Base-by-base conservation (phyloP, 2,113 vertebrate species). In the Dipodomys stephensi region DNA sequence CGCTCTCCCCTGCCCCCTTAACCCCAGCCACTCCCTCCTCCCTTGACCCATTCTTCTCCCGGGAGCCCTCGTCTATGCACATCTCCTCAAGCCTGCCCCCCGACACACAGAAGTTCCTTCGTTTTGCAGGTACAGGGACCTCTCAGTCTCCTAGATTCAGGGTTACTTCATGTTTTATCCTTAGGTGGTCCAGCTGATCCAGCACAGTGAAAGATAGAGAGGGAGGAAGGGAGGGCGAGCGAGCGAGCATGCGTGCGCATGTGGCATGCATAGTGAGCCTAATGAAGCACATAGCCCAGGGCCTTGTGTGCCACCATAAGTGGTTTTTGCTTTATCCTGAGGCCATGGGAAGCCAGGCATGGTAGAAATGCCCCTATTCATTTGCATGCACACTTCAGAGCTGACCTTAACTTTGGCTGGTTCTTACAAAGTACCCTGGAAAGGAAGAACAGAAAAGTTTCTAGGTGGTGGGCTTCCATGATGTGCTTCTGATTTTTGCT, bases 41-140 rank as follows among this genome's bases (percentile, higher is more conserved):
- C 89, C 98, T 99, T 62, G 99, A 99, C 96, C 99, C 99, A 1
- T 99, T 99, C 97, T 99, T 99, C 93, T 99, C 99, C 96, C 97
- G 99, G 85, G 99, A 99, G 76, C 99, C 99, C 20, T 99, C 99
- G 3, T 99, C 99, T 95, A 99, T 99, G 99, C 99, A 99, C 95
- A 99, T 99, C 93, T 99, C 99, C 88, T 99, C 99, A 96, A 99
- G 99, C 94, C 97, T 99, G 92, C 99, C 99, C 86, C 99, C 99
- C 16, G 99, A 99, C 96, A 99, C 99, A 19, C 99, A 99, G 98
- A 99, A 99, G 98, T 99, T 99, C 96, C 98, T 99, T 90, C 98
- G 99, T 32, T 99, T 99, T 97, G 99, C 99, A 76, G 99, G 99
- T 99, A 93, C 97, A 97, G 72, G 44, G 39, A 79, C 71, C 68